Evolutionary conservation across 2,888 invertebrate genomes (phyloP).

Genomic region (Lypha dubia): DNA sequence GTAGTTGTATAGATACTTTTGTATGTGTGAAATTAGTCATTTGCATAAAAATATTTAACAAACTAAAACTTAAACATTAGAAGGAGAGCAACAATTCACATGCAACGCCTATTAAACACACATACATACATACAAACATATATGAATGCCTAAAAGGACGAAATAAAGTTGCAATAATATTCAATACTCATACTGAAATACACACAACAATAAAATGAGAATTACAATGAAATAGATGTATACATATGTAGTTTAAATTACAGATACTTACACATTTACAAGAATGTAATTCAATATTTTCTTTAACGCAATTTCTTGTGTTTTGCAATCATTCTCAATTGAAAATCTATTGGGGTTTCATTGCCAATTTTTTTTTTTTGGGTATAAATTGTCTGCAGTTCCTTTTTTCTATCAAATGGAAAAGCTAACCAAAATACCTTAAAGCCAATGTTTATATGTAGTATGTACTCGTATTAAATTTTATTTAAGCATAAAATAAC

Average conservation of each 20-base stretch:
- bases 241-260: background rate
- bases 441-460: slow-evolving; percentile 37
- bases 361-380: background rate
- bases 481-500: slow-evolving; percentile 3
- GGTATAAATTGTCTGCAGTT: background rate
- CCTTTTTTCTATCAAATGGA: background rate
- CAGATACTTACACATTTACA: background rate
- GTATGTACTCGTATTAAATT: slow-evolving; percentile 5
- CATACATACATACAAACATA: background rate
- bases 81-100: slow-evolving; percentile 22
- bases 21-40: slow-evolving; percentile 54
- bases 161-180: slow-evolving; percentile 29
- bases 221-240: slow-evolving; percentile 1
- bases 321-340: background rate
- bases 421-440: background rate
- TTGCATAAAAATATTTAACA: slow-evolving; percentile 64
- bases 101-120: slow-evolving; percentile 13
- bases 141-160: slow-evolving; percentile 4
- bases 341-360: background rate
- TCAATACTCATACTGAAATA: slow-evolving; percentile 1
- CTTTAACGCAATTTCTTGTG: background rate
- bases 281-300: background rate
- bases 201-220: slow-evolving; percentile 3
- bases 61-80: slow-evolving; percentile 46
- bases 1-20: slow-evolving; percentile 23